A percentile compares a stretch with the other conserved stretches of the same genome.
Conservation (phyloP, 2,113 vertebrate species). For the Ceratotherium simum region DNA sequence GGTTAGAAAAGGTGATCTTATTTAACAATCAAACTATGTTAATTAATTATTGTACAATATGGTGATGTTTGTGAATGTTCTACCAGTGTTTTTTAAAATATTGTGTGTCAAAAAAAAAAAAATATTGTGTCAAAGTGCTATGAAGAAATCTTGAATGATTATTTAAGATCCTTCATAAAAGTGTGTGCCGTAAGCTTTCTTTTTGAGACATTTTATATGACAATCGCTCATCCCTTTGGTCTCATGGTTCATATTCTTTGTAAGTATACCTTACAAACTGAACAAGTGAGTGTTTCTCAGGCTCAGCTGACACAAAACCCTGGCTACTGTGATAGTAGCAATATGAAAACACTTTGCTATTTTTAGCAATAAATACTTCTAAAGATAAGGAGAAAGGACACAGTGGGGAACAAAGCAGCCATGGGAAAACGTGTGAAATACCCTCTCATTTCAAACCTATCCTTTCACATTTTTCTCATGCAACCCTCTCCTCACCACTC, state of each 20-base stretch:
- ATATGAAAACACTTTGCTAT: slow-evolving; percentile 94
- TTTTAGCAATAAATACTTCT: slow-evolving; percentile 93
- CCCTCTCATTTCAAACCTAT: neutral
- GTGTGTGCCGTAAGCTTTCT: slow-evolving; percentile 71
- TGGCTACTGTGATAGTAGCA: slow-evolving; percentile 89
- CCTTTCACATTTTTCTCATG: neutral
- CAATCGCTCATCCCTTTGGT: accelerated
- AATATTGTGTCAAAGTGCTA: slow-evolving; percentile 94
- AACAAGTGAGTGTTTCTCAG: slow-evolving; percentile 79
- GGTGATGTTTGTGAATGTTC: neutral
- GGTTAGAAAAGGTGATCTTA: neutral
- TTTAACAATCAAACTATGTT: neutral
- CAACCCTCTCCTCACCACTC: neutral
- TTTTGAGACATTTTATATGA: neutral
- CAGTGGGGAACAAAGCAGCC: neutral
- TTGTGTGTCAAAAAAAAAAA: too few relatives aligned
- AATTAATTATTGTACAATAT: neutral
- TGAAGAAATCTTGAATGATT: slow-evolving; percentile 92
- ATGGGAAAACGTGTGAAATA: neutral
- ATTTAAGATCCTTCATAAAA: slow-evolving; percentile 93
- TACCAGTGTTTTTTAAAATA: slow-evolving; percentile 88
- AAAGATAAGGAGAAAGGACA: slow-evolving; percentile 85
- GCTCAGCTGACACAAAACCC: slow-evolving; percentile 89
- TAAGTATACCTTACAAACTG: slow-evolving; percentile 91
- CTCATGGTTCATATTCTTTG: neutral